Percentiles rank a stretch among this genome's conserved stretches.
Evolutionary conservation across 2,113 vertebrate species (phyloP).

Genomic region (Ciconia maguari): DNA sequence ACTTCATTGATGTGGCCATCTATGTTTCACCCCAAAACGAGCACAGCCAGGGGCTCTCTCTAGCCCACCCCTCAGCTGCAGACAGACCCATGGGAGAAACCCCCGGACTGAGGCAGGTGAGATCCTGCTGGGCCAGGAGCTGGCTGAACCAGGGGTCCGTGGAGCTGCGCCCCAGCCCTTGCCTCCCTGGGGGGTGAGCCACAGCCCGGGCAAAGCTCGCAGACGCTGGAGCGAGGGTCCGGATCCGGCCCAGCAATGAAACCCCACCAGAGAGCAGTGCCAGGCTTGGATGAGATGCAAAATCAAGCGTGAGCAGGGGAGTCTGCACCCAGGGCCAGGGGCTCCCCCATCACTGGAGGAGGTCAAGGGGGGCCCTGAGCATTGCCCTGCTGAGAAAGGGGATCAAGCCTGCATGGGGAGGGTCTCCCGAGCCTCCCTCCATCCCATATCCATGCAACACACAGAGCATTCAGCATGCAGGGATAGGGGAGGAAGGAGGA

Average conservation of each 20-base stretch:
- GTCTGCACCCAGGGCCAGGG: neutral
- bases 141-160: neutral
- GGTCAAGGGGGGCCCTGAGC: neutral
- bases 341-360: neutral
- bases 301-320: neutral
- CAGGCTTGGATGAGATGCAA: neutral
- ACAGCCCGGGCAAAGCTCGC: neutral
- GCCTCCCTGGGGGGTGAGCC: neutral
- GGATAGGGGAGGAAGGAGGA: neutral
- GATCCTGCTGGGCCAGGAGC: neutral
- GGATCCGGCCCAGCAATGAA: neutral
- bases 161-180: neutral
- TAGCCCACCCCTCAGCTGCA: neutral
- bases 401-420: neutral
- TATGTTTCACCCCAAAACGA: neutral
- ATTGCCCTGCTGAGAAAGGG: neutral
- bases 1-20: neutral
- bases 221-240: neutral
- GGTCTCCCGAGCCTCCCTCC: neutral
- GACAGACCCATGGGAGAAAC: neutral
- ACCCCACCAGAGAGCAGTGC: neutral
- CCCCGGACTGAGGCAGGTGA: neutral
- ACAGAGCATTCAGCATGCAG: constrained; percentile 52
- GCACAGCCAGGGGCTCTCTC: neutral
- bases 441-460: constrained; percentile 27